phyloP scores from a whole-genome alignment of 2,888 invertebrate genomes.

The Philopedon plagiatum region DNA sequence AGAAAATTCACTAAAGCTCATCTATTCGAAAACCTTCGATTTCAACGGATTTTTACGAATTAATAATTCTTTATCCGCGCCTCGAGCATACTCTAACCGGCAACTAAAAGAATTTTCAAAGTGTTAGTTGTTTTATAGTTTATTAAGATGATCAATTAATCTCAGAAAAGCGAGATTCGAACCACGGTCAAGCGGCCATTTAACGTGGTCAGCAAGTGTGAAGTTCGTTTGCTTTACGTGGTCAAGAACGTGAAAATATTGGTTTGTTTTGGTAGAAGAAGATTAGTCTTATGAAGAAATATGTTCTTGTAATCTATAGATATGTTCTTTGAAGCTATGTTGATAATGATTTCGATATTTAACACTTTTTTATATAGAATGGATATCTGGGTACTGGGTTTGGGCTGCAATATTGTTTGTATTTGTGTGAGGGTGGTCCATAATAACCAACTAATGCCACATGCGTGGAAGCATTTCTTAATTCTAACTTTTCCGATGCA shows the following conservation, averaged over 20 bases:
- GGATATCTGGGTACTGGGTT: no score
- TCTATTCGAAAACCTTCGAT: neutral
- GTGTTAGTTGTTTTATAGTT: constrained; percentile 51
- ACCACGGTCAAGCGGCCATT: constrained; percentile 58
- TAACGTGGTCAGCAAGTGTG: constrained; percentile 61
- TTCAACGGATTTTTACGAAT: neutral
- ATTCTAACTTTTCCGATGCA: no score
- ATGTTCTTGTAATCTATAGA: neutral
- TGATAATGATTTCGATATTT: no score
- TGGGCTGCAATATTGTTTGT: no score
- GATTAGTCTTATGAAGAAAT: constrained; percentile 2
- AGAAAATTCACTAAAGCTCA: neutral
- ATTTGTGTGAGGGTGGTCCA: no score
- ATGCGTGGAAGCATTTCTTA: no score
- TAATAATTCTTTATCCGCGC: constrained; percentile 5
- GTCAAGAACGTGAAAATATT: constrained; percentile 20
- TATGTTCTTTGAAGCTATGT: no score
- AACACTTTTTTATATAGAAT: no score
- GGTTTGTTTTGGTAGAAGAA: neutral
- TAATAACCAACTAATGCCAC: no score
- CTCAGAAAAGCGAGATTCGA: constrained; percentile 43
- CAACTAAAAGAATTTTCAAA: constrained; percentile 46
- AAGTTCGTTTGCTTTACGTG: constrained; percentile 59
- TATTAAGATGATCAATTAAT: constrained; percentile 57
- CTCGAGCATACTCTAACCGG: constrained; percentile 33